phyloP scores from a whole-genome alignment of 2,113 vertebrate genomes.

The Alligator sinensis region DNA sequence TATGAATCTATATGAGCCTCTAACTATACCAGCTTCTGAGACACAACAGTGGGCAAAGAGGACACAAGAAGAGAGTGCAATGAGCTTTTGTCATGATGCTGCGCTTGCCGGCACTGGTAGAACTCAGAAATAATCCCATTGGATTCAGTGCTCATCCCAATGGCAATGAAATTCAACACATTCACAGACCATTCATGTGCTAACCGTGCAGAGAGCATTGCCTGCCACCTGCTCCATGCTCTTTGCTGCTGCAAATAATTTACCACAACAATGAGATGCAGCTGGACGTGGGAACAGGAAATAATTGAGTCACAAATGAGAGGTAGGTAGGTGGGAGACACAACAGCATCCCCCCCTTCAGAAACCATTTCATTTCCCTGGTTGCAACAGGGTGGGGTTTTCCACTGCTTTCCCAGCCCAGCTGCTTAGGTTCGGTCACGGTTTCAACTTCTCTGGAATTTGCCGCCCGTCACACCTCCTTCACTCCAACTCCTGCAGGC shows the following conservation, averaged over 20 bases:
- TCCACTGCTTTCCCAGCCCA: slow-evolving; percentile 64
- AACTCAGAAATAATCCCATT: neutral
- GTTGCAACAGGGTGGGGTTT: slow-evolving; percentile 31
- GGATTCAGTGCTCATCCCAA: neutral
- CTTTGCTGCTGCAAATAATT: slow-evolving; percentile 49
- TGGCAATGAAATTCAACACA: neutral
- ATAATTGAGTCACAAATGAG: slow-evolving; percentile 64
- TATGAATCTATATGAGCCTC: too few relatives aligned
- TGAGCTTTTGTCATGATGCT: too few relatives aligned
- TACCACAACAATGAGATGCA: slow-evolving; percentile 38
- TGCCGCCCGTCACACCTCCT: slow-evolving; percentile 52
- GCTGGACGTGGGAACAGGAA: neutral
- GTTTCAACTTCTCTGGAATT: slow-evolving; percentile 67
- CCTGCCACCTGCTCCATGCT: neutral
- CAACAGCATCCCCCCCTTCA: slow-evolving; percentile 31
- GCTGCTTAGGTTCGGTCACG: slow-evolving; percentile 67
- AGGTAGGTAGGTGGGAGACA: neutral
- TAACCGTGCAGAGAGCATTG: slow-evolving; percentile 1
- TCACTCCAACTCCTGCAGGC: slow-evolving; percentile 63
- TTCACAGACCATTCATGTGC: neutral
- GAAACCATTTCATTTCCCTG: slow-evolving; percentile 41
- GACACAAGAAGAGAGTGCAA: too few relatives aligned
- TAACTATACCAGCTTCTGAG: too few relatives aligned
- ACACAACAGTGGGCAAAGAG: too few relatives aligned
- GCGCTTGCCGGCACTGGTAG: neutral